Evolutionary conservation across 2,113 vertebrate species (phyloP), one percentile per base, ranked within the genome.

Genomic region (Oenanthe melanoleuca): DNA sequence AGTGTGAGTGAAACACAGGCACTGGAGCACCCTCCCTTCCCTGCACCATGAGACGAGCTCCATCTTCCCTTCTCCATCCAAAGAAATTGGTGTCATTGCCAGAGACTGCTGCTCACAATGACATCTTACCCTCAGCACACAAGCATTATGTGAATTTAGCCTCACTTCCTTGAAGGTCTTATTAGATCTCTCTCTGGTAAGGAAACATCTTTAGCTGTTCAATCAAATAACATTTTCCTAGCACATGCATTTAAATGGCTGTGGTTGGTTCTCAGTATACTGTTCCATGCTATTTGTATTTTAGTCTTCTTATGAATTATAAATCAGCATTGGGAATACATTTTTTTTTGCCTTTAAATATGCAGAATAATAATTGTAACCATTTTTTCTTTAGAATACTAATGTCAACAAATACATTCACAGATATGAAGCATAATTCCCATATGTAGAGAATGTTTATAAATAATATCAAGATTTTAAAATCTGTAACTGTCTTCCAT

Each of bases 181-280:
- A 77, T 59, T 95, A 79, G 55, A 89, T 92, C 70, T 73, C 57
- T 57, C 64, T 81, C 70, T 91, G 18, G 38, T 65, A 94, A 82
- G 37, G 33, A 91, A 96, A 69, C 59, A 80, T 91, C 84, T 96
- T 92, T 65, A 89, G 59, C 37, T 92, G 87, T 55, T 93, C 81
- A 91, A 84, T 29, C 33, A 44, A 84, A 63, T 89, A 89, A 75
- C 14, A 19, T 93, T 86, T 95, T 85, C 26, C 45, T 59, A 87
- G 45, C 42, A 70, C 23, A 34, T 4, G 6, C 49, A 73, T 77
- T 89, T 85, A 77, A 89, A 42, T 52, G 57, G 26, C n/a, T 72
- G 55, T 29, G 10, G 59, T 73, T 38, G 19, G 18, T 59, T 80
- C 65, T 67, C 40, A 67, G 37, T 44, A 55, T 72, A 26, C 28